These are phyloP conservation scores for Panagrolaimus sp. DNA, from an alignment of 1,140 invertebrate genomes.

Conservation along the genomic window DNA sequence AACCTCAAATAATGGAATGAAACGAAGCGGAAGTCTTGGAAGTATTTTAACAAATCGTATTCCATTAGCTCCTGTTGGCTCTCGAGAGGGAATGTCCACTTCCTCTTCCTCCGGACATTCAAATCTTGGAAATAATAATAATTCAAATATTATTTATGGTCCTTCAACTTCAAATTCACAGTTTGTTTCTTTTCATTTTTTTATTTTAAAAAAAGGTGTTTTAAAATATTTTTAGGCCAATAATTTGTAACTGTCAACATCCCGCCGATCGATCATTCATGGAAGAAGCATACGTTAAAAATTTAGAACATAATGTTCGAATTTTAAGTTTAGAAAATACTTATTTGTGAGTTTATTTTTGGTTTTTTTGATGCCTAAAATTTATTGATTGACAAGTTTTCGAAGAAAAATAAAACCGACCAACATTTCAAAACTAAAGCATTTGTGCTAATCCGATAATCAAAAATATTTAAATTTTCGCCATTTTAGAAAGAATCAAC, in stretches of 20 bases:
- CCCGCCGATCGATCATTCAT: slow-evolving; percentile 39
- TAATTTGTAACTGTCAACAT: slow-evolving; percentile 41
- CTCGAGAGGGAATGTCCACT: too few species aligned
- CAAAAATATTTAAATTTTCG: too few species aligned
- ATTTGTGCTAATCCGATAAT: too few species aligned
- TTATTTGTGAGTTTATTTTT: slow-evolving; percentile 38
- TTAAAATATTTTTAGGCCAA: background rate
- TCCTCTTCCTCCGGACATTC: too few species aligned
- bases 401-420: background rate
- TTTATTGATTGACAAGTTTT: too few species aligned
- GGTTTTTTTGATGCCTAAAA: too few species aligned
- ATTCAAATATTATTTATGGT: too few species aligned
- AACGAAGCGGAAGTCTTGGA: slow-evolving; percentile 9
- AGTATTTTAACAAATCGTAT: background rate
- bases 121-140: too few species aligned
- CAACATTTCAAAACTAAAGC: background rate
- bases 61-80: background rate
- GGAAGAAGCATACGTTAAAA: slow-evolving; percentile 45
- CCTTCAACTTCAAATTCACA: background rate
- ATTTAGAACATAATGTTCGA: slow-evolving; percentile 44
- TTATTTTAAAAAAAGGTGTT: background rate
- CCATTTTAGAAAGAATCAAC: too few species aligned
- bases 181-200: background rate
- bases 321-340: slow-evolving; percentile 43
- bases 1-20: background rate